A percentile compares a stretch with the other conserved stretches of the same genome.
Evolutionary conservation across 2,113 vertebrate species (phyloP).

Genomic region (Lonchura striata): DNA sequence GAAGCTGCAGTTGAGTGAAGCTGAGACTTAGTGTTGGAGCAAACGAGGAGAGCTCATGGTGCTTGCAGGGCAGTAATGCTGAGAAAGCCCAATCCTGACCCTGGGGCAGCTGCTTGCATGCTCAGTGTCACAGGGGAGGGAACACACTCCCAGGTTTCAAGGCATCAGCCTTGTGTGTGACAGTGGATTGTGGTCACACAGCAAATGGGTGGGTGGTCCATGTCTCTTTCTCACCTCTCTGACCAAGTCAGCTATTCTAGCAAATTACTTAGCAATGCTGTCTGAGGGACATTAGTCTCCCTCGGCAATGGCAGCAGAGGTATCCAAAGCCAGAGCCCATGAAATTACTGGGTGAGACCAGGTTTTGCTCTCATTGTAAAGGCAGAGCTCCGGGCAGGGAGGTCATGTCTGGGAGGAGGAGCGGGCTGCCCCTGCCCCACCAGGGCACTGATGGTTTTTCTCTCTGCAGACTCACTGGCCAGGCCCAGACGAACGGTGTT

Average conservation of each 20-base stretch:
- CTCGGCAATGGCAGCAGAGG: background rate
- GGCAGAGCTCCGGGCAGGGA: background rate
- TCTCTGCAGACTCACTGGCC: slow-evolving; percentile 84
- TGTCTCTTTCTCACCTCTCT: background rate
- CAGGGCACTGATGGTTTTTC: background rate
- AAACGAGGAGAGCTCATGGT: background rate
- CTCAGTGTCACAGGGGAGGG: background rate
- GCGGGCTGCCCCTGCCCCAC: background rate
- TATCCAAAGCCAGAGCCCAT: background rate
- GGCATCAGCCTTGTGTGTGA: accelerated
- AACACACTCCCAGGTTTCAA: background rate
- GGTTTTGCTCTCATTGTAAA: background rate
- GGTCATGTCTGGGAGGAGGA: background rate
- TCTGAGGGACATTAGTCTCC: background rate
- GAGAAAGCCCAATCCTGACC: background rate
- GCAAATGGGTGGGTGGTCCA: background rate
- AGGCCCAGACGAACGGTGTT: slow-evolving; percentile 93
- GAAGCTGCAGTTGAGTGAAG: background rate
- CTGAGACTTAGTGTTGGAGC: background rate
- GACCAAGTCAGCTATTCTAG: background rate
- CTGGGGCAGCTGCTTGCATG: background rate
- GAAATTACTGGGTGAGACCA: background rate
- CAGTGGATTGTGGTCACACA: background rate
- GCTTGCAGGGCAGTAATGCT: background rate
- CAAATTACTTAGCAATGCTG: background rate